Conservation (phyloP, 2,888 invertebrate genomes). For the Habroteleia sp. region DNA sequence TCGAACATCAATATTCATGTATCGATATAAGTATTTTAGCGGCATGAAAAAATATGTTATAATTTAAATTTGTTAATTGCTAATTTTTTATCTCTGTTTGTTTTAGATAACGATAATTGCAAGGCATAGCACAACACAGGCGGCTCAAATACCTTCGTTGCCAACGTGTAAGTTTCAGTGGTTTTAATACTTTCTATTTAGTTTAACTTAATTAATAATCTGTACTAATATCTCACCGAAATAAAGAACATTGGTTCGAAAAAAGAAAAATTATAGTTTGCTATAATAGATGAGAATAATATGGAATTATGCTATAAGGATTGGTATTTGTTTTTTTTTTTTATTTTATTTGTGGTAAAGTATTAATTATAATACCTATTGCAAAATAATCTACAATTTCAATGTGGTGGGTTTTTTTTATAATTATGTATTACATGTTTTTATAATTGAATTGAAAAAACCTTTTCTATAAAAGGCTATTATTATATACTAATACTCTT, state of each 20-base stretch:
- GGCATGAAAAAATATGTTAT: conserved; percentile 1
- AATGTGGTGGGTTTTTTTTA: no score
- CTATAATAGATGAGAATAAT: background rate
- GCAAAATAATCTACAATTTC: background rate
- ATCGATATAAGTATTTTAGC: conserved; percentile 15
- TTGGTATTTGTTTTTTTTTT: conserved; percentile 1
- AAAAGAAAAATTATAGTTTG: background rate
- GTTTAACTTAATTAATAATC: conserved; percentile 39
- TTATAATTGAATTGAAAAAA: no score
- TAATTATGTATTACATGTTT: no score
- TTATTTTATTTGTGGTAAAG: background rate
- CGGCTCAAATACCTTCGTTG: conserved; percentile 78
- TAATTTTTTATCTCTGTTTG: no score
- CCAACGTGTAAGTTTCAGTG: conserved; percentile 75
- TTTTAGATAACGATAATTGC: conserved; percentile 77
- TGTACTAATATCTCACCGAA: conserved; percentile 8
- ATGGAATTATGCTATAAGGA: background rate
- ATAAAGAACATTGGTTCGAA: conserved; percentile 6
- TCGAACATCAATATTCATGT: background rate
- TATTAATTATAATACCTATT: conserved; percentile 1
- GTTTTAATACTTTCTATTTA: conserved; percentile 53
- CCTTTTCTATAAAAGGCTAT: no score
- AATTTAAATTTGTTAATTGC: conserved; percentile 46
- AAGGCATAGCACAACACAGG: conserved; percentile 74
- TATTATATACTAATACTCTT: no score